Percentiles rank a stretch among this genome's conserved stretches.
These are phyloP conservation scores for Stomorhina lunata DNA, from an alignment of 2,888 invertebrate genomes.

Conservation along the genomic window DNA sequence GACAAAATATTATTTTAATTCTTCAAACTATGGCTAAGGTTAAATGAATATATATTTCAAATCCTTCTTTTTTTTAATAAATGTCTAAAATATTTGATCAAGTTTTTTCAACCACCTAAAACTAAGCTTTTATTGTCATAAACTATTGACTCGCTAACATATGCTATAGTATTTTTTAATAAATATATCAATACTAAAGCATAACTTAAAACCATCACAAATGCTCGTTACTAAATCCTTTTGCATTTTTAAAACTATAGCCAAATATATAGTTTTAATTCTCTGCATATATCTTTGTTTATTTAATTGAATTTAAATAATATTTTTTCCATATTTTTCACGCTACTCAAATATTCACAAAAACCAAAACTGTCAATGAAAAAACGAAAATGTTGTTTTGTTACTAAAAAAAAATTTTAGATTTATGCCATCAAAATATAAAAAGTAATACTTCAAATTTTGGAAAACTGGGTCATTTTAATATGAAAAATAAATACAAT, in stretches of 20 bases:
- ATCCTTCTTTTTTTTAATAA: no score
- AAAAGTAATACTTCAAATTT: conserved; percentile 10
- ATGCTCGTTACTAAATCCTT: neutral
- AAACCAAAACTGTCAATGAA: conserved; percentile 32
- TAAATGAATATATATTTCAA: no score
- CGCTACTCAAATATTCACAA: conserved; percentile 26
- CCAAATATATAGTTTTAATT: conserved; percentile 23
- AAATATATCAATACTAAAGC: neutral
- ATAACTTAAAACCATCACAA: neutral
- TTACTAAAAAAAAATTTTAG: neutral
- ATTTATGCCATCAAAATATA: neutral
- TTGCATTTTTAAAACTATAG: neutral
- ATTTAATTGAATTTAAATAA: conserved; percentile 32
- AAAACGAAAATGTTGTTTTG: conserved; percentile 22
- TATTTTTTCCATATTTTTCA: conserved; percentile 1
- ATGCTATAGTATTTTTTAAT: neutral
- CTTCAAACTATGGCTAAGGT: no score
- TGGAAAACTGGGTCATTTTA: conserved; percentile 42
- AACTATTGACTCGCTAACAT: neutral
- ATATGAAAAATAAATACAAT: conserved; percentile 5
- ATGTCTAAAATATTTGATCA: no score
- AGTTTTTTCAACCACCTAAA: neutral
- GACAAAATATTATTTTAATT: no score
- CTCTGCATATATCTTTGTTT: neutral
- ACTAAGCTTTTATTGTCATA: neutral